Evolutionary conservation across 2,797 vertebrate species (phyloP).

Genomic region (Onychomys leucogaster): DNA sequence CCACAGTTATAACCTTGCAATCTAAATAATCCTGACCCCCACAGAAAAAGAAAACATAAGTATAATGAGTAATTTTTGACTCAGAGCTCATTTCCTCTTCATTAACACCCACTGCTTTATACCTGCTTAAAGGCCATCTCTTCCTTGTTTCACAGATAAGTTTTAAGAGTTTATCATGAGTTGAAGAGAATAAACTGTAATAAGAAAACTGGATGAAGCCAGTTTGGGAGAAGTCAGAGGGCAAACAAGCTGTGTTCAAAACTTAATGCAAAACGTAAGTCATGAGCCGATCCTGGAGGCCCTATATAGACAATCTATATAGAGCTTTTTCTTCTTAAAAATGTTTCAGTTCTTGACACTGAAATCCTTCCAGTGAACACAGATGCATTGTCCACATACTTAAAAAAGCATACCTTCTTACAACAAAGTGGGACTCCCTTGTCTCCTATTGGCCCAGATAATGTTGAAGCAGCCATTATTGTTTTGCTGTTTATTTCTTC

Average conservation of each 20-base stretch:
- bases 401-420: background rate
- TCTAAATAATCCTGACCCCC: background rate
- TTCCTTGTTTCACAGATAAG: background rate
- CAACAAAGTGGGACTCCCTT: background rate
- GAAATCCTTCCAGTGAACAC: background rate
- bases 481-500: background rate
- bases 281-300: background rate
- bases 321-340: background rate
- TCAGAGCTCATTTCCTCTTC: background rate
- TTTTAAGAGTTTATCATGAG: background rate
- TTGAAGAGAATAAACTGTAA: background rate
- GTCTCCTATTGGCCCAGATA: background rate
- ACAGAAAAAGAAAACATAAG: background rate
- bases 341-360: background rate
- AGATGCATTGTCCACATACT: background rate
- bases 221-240: background rate
- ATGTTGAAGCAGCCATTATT: background rate
- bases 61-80: background rate
- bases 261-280: background rate
- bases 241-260: background rate
- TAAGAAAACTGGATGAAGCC: background rate
- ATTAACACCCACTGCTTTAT: background rate
- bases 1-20: background rate
- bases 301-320: background rate
- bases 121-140: background rate